Evolutionary conservation across 92 coral and sea anemone genomes (phyloP), one percentile per base, ranked within the genome.

Genomic region (Zoanthus sociatus): DNA sequence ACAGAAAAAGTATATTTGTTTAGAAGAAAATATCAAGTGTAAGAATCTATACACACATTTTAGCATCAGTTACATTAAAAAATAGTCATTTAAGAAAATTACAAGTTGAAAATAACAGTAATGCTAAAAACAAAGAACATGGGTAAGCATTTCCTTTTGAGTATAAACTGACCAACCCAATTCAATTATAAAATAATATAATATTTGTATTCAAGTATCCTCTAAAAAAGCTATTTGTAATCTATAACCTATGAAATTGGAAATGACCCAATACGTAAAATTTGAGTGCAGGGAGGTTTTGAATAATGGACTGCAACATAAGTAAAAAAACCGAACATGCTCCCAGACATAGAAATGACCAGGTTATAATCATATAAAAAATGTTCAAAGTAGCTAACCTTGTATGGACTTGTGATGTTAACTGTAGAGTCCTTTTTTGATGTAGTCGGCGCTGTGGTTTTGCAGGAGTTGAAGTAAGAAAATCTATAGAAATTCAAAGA

Each of bases 371-470:
- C 50, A 71, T 14, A 71, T 14, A 16, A 63, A 16, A 18, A 63
- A 63, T 71, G 8, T 71, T 71, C 76, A 71, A 71, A 32, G 48
- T 37, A 42, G 76, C 76, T 71, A 71, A 71, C 76, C 53, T 71
- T 71, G 47, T 71, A 71, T 71, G 76, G 76, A 71, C 53, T 13
- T 30, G 76, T 32, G 76, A 71, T 30, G 21, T 71, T 71, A 71
- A 42, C 50, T 71, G 76, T 67, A 71, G 5, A 32, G 37, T 71
- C 76, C 48, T 71, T 71, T 71, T 71, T 37, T 53, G 76, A 71
- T 32, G 76, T 71, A 32, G 76, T 71, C 53, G 51, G 31, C 70
- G 70, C 26, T 71, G 58, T 53, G 58, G 76, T 71, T 71, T 69
- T 69, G 32, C 74, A 18, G 45, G 74, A 69, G 74, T 69, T 69